A percentile compares a stretch with the other conserved stretches of the same genome.
Evolutionary conservation across 2,113 vertebrate genomes (phyloP).

Genomic region (Tragelaphus imberbis): DNA sequence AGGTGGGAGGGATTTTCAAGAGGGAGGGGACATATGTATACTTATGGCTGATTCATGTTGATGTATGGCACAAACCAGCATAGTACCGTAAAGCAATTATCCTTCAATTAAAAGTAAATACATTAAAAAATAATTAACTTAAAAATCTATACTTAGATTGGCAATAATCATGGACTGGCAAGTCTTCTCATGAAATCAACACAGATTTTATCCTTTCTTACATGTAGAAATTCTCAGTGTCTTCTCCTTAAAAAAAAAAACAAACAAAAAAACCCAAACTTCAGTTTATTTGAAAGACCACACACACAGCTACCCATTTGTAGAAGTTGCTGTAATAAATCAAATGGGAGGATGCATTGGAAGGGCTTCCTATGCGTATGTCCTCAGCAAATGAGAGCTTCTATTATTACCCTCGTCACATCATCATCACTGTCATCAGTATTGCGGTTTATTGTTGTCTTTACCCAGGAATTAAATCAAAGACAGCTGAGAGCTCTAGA

Average conservation of each 20-base stretch:
- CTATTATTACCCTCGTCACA: background rate
- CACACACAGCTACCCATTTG: background rate
- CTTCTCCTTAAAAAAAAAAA: background rate
- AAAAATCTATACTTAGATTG: background rate
- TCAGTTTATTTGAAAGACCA: conserved; percentile 18
- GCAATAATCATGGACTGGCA: background rate
- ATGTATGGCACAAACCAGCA: background rate
- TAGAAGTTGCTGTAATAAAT: background rate
- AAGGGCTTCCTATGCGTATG: background rate
- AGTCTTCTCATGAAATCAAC: background rate
- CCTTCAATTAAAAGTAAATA: background rate
- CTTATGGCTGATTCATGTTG: background rate
- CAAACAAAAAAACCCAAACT: background rate
- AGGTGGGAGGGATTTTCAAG: background rate
- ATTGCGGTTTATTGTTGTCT: background rate
- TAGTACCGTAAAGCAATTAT: background rate
- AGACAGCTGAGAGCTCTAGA: background rate
- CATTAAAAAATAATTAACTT: background rate
- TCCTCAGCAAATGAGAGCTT: background rate
- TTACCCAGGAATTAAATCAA: background rate
- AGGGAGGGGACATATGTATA: background rate
- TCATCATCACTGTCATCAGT: background rate
- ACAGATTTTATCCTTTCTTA: background rate
- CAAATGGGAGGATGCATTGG: background rate
- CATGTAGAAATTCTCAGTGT: background rate